Evolutionary conservation across 2,797 vertebrate genomes (phyloP).

Genomic region (Gadopsis bispinosus): DNA sequence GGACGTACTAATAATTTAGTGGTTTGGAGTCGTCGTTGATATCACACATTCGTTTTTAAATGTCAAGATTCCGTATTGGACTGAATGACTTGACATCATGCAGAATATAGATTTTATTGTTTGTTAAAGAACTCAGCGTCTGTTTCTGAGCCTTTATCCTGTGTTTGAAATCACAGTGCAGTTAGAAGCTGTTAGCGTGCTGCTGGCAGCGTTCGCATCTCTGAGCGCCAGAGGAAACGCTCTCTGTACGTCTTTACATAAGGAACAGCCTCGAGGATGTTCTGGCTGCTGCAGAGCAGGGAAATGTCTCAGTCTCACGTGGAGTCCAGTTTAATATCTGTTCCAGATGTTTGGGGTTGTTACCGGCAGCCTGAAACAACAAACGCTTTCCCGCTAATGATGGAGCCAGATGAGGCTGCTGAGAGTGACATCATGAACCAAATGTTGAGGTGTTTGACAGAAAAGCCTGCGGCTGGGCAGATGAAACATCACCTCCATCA

Average conservation of each 20-base stretch:
- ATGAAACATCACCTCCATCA: not conserved
- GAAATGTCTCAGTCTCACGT: slow-evolving; percentile 3
- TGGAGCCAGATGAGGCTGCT: not conserved
- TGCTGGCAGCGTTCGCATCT: not conserved
- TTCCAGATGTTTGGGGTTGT: slow-evolving; percentile 52
- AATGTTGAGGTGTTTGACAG: not conserved
- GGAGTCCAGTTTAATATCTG: slow-evolving; percentile 4
- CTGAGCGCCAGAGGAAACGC: not conserved
- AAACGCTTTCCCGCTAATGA: slow-evolving; percentile 25
- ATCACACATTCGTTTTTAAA: too few species aligned
- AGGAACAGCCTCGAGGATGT: slow-evolving; percentile 13
- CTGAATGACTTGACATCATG: too few species aligned
- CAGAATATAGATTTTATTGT: too few species aligned
- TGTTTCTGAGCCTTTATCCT: too few species aligned
- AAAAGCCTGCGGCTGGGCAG: not conserved
- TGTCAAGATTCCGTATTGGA: too few species aligned
- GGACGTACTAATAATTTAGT: too few species aligned
- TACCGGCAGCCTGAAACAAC: slow-evolving; percentile 34
- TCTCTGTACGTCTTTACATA: not conserved
- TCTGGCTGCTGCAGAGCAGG: slow-evolving; percentile 23
- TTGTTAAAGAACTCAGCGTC: too few species aligned
- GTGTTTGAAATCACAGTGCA: not conserved
- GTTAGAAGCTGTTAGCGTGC: not conserved
- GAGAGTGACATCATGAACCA: slow-evolving; percentile 2
- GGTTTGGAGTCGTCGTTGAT: too few species aligned